Percentiles rank a stretch among this genome's conserved stretches.
Evolutionary conservation across 2,888 invertebrate species (phyloP).

Genomic region (Mylabris sibirica): DNA sequence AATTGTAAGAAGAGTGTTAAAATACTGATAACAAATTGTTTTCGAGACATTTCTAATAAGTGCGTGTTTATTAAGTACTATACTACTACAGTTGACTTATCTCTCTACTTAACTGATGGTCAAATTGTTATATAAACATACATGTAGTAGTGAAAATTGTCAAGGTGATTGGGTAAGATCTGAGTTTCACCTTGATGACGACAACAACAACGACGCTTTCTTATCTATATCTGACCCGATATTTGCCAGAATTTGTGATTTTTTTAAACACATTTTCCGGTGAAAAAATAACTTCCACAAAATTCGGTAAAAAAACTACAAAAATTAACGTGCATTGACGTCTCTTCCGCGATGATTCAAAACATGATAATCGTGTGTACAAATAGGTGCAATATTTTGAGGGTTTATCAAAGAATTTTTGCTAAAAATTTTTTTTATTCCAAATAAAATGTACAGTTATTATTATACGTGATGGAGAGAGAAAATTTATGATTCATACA

Average conservation of each 20-base stretch:
- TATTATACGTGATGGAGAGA: background rate
- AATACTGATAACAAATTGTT: background rate
- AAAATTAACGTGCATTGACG: background rate
- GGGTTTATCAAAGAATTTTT: no score
- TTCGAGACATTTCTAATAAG: background rate
- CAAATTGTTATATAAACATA: constrained; percentile 19
- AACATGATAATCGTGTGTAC: no score
- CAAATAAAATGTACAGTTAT: background rate
- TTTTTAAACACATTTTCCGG: background rate
- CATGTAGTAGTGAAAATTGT: constrained; percentile 18
- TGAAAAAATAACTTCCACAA: background rate
- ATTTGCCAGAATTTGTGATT: background rate
- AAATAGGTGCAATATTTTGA: no score
- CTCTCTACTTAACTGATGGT: constrained; percentile 24
- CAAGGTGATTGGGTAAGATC: constrained; percentile 31
- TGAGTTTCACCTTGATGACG: constrained; percentile 29
- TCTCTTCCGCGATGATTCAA: background rate
- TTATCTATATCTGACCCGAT: background rate
- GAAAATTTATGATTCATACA: background rate
- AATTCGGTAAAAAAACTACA: background rate
- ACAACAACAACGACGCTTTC: background rate
- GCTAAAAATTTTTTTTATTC: background rate
- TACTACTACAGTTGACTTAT: no score
- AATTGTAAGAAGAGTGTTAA: background rate
- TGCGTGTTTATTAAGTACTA: constrained; percentile 10